Evolutionary conservation across 35 echinoderm and acorn worm genomes (phyloP).

Genomic region (Patiria miniata): DNA sequence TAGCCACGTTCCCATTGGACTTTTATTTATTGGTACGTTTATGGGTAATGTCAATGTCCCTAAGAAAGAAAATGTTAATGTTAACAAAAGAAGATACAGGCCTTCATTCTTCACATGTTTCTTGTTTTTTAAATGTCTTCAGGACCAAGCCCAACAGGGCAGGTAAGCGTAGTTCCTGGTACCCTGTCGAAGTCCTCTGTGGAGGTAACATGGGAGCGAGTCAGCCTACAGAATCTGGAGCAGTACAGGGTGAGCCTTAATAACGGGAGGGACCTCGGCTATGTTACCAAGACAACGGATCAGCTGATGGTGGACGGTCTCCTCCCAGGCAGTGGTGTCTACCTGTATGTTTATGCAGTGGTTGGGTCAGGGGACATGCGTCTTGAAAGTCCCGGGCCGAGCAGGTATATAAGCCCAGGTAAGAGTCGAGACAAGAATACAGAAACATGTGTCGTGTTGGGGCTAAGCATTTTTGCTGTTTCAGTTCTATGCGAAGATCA

Average conservation of each 20-base stretch:
- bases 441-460: not conserved
- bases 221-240: not conserved
- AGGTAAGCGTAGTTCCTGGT: not conserved
- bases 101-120: no score
- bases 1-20: no score
- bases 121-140: no score
- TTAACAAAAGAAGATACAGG: no score
- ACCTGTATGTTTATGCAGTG: not conserved
- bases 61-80: no score
- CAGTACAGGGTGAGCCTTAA: not conserved
- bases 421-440: not conserved
- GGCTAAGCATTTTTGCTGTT: not conserved
- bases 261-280: not conserved
- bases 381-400: not conserved
- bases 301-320: not conserved
- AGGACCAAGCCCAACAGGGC: not conserved
- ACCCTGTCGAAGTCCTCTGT: not conserved
- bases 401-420: not conserved
- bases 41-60: no score
- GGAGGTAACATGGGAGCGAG: not conserved
- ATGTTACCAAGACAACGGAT: not conserved
- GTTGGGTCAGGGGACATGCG: not conserved
- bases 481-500: not conserved
- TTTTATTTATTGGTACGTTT: no score
- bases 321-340: not conserved